Percentiles rank a stretch among this genome's conserved stretches.
Conservation (phyloP, 2,888 invertebrate species). For the Cephus nigrinus region DNA sequence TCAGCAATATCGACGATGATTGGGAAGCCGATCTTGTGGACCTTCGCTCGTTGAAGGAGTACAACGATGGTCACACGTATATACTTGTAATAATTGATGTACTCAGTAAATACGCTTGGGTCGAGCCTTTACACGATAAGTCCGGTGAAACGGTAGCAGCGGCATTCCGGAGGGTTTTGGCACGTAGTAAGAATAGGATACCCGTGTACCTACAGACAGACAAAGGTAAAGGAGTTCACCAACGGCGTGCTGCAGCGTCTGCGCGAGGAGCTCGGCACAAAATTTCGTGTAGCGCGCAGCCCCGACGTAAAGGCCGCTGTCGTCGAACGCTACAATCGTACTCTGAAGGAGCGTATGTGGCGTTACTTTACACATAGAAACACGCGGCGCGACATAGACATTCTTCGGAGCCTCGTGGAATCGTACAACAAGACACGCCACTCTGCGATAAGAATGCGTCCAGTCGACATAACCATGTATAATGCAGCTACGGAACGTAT, state of each 20-base stretch:
- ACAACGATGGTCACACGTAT: constrained; percentile 27
- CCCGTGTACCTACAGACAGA: constrained; percentile 30
- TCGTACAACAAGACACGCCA: no score
- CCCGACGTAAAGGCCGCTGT: background rate
- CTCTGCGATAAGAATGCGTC: no score
- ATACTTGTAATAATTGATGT: constrained; percentile 31
- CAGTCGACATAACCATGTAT: no score
- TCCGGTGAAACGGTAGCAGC: constrained; percentile 9
- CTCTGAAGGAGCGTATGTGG: no score
- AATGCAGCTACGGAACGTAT: no score
- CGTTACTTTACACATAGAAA: no score
- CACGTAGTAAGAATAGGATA: background rate
- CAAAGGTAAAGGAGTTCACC: constrained; percentile 31
- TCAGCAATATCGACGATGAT: constrained; percentile 24
- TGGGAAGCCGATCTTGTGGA: constrained; percentile 24
- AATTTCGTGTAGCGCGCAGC: constrained; percentile 29
- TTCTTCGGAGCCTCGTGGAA: no score
- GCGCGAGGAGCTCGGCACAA: constrained; percentile 9
- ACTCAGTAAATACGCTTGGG: constrained; percentile 33
- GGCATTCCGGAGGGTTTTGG: constrained; percentile 22
- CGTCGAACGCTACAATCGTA: no score
- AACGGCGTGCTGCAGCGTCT: constrained; percentile 22
- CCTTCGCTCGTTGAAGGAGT: constrained; percentile 6
- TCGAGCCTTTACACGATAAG: constrained; percentile 28
- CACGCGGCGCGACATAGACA: no score